These are phyloP conservation scores for Myotis planiceps DNA, from an alignment of 2,797 vertebrate genomes.

Conservation along the genomic window DNA sequence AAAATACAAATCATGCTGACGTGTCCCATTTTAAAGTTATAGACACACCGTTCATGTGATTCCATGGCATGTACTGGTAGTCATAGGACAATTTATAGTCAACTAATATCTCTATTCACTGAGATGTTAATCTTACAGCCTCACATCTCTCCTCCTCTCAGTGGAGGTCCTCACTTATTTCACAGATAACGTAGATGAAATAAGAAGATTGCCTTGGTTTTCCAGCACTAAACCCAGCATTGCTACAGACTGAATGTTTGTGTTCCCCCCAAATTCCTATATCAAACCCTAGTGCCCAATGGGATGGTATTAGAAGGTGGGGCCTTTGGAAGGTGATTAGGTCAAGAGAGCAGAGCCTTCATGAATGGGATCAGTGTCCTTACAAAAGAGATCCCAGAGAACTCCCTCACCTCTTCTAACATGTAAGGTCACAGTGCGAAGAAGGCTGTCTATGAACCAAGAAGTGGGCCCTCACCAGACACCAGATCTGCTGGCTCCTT, in stretches of 20 bases:
- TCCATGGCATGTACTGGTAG: neutral
- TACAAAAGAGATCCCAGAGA: neutral
- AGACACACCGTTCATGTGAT: neutral
- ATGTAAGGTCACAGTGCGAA: neutral
- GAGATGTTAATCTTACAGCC: neutral
- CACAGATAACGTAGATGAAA: too few relatives aligned
- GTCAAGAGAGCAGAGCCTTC: neutral
- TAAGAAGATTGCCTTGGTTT: neutral
- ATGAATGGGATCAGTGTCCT: neutral
- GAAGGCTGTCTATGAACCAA: neutral
- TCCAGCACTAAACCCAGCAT: neutral
- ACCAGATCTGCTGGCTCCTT: neutral
- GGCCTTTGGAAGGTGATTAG: neutral
- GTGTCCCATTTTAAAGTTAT: neutral
- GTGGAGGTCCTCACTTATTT: neutral
- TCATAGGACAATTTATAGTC: neutral
- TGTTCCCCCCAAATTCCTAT: neutral
- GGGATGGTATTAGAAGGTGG: neutral
- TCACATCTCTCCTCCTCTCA: neutral
- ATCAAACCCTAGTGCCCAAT: too few relatives aligned
- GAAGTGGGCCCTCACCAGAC: neutral
- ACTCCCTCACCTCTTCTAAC: too few relatives aligned
- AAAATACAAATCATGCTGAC: neutral
- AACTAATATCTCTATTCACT: neutral
- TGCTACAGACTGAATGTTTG: neutral